Evolutionary conservation across 2,797 vertebrate genomes (phyloP), one percentile per base, ranked within the genome.

Genomic region (Serranus cabrilla): DNA sequence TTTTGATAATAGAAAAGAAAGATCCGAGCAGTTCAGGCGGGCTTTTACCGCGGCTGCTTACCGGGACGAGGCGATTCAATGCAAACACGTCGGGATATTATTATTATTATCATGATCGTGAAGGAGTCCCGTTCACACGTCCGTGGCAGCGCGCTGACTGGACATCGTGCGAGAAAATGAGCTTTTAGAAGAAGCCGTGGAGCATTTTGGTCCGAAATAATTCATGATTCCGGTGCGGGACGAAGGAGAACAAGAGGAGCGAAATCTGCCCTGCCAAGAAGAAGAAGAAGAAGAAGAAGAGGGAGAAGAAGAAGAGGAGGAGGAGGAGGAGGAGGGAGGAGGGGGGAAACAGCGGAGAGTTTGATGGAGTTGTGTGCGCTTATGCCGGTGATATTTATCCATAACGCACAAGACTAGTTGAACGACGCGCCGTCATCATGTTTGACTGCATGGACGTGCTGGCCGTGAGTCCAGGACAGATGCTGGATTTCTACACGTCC

Each of bases 391-490:
- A 92, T 95, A 95, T 95, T 87, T 92, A 92, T 94, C 71, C 77
- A 86, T 86, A 80, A 80, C 83, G 85, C 83, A 66, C 51, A 63
- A 59, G 84, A 88, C 51, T 54, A 78, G 83, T 42, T 59, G 83
- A 76, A 56, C 87, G 92, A 93, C 84, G 92, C 93, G 92, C 92
- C 92, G 95, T 93, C 94, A 95, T 92, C 94, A 99, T 99, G 98
- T 99, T 99, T 94, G 98, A 99, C 96, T 99, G 98, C 94, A 96
- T 99, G 97, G 98, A 99, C 95, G 96, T 99, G 87, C 96, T 99
- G 90, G 96, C 97, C 90, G 97, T 98, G 94, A 97, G 97, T 94
- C 97, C 98, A 84, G 98, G 97, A 86, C 97, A 98, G 95, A 99
- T 99, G 97, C 95, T 99, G 97, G 98, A 99, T 93, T 97, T 99